Base-by-base conservation (phyloP, 1,140 invertebrate species). In the Homarus americanus region DNA sequence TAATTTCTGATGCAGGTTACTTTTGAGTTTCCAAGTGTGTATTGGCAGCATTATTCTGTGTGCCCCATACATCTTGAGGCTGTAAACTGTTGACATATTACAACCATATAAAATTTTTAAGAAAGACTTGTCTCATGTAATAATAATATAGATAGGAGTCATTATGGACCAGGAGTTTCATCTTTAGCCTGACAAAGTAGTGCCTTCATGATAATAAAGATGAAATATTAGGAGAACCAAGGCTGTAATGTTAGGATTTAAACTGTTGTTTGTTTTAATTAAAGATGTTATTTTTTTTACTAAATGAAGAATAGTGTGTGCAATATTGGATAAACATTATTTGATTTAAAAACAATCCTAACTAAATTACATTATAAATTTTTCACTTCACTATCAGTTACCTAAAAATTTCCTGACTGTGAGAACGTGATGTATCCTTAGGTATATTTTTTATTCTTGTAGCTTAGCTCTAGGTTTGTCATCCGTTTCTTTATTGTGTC, bases 181-280 rank as follows among this genome's bases (percentile, higher is more conserved):
- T 83, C 72, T 87, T 90, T 83, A 83, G 80, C 88, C 88, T 90
- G 69, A 90, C 88, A 90, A 78, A 83, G 88, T 90, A 90, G 88
- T 90, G 88, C 88, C 88, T 90, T 90, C 80, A 84, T 78, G 49
- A 87, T 83, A 69, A 82, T 75, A 90, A 90, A 83, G 82, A 75
- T 66, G 69, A 82, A 41, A 69, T 82, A 63, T 82, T 89, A 73
- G 69, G 86, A 34, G 78, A 89, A 66, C 38, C 69, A 75, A 89
- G 87, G 79, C 78, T 89, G 78, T 88, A 72, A 58, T 66, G n/a
- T 73, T 73, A 28, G 75, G 28, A n/a, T 82, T 9, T 73, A 82
- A 82, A 49, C 38, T 73, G 40, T 73, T 75, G 24, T 58, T 82
- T 53, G 63, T 82, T 32, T 82, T 72, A 4, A 34, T 44, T 66